phyloP scores from a whole-genome alignment of 2,113 vertebrate species.

The Galemys pyrenaicus region DNA sequence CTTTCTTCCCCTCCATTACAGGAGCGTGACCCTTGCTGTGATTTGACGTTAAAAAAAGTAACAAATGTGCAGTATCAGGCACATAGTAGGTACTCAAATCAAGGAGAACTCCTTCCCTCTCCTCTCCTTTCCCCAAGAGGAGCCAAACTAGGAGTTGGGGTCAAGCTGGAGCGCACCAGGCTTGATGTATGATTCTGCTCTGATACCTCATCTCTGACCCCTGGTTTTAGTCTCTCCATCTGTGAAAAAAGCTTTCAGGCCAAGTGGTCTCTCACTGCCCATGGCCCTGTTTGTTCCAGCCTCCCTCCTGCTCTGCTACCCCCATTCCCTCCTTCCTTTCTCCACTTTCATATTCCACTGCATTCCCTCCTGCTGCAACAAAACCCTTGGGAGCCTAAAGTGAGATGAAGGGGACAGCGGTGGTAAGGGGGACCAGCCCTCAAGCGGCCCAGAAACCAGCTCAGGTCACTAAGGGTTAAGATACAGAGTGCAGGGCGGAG shows the following conservation, averaged over 20 bases:
- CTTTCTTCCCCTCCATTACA: neutral
- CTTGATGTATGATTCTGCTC: neutral
- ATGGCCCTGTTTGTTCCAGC: neutral
- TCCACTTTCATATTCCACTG: constrained; percentile 23
- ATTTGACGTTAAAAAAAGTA: neutral
- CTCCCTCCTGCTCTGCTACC: neutral
- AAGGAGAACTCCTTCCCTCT: neutral
- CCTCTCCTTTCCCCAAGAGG: neutral
- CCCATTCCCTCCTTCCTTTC: neutral
- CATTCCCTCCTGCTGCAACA: neutral
- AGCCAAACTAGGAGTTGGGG: neutral
- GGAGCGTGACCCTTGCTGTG: neutral
- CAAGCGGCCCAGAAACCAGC: neutral
- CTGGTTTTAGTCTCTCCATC: constrained; percentile 19
- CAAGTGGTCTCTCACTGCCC: neutral
- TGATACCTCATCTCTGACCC: neutral
- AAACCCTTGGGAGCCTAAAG: neutral
- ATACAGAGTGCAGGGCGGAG: constrained; percentile 40
- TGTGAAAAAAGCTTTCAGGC: neutral
- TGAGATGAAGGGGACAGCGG: neutral
- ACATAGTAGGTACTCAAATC: neutral
- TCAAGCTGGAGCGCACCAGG: neutral
- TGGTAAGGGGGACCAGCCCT: neutral
- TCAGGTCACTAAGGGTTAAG: constrained; percentile 77
- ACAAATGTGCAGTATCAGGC: neutral